Percentiles rank a stretch among this genome's conserved stretches.
These are phyloP conservation scores for Gastracanthus pulcherrimus DNA, from an alignment of 2,888 invertebrate genomes.

Conservation along the genomic window DNA sequence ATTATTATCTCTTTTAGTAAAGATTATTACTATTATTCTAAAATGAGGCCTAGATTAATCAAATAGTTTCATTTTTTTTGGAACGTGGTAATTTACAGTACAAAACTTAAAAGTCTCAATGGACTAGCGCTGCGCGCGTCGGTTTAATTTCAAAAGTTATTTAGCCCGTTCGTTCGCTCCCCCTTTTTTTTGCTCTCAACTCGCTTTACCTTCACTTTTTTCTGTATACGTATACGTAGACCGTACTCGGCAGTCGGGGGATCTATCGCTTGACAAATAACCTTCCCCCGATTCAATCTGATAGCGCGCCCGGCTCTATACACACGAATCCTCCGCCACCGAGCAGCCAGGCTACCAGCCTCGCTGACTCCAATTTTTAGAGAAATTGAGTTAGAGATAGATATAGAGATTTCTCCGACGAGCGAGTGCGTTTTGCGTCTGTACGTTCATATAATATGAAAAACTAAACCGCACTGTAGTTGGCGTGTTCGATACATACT, in stretches of 20 bases:
- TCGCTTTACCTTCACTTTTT: background rate
- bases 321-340: background rate
- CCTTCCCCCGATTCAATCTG: slow-evolving; percentile 5
- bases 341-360: background rate
- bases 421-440: background rate
- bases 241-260: background rate
- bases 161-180: background rate
- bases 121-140: too few species aligned
- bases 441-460: too few species aligned
- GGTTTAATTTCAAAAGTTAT: background rate
- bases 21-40: too few species aligned
- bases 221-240: background rate
- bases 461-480: too few species aligned
- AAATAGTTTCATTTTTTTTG: too few species aligned
- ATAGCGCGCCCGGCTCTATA: background rate
- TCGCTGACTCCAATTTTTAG: slow-evolving; percentile 12
- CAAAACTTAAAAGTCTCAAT: too few species aligned
- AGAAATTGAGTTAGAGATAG: slow-evolving; percentile 10
- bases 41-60: too few species aligned
- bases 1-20: too few species aligned
- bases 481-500: too few species aligned
- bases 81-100: background rate
- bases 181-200: background rate
- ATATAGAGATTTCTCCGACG: background rate
- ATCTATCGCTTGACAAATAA: slow-evolving; percentile 35